Evolutionary conservation across 1,140 invertebrate genomes (phyloP), one percentile per base, ranked within the genome.

Genomic region (Doryteuthis pealeii): DNA sequence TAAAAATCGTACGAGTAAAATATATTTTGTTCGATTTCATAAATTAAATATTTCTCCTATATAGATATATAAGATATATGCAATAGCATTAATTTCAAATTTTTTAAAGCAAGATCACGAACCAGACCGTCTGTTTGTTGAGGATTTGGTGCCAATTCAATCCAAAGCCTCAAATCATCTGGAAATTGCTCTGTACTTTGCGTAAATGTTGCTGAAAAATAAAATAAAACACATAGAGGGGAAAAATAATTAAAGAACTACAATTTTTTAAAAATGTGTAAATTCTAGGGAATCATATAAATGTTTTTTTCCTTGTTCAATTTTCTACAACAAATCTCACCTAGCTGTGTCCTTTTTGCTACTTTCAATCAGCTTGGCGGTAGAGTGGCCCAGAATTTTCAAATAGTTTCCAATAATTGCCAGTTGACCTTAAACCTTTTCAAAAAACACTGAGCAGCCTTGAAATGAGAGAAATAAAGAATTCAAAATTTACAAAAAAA

Each of bases 381-480:
- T 99, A 0, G 99, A 88, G 0, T 96, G 98, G 0, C 97, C 98
- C 1, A 99, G 90, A 78, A 99, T 99, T 88, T 99, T 99, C 96
- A 99, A 98, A 8, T n/a, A n/a, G n/a, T n/a, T 98, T 99, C 89
- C 99, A 98, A 86, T 99, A 99, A 88, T 99, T 99, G 4, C 95
- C 95, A 0, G 97, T 98, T 95, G 0, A 92, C 94, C 90, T 99
- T 99, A 3, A 99, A 88, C 6, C 99, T 97, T 90, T 98, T 99
- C 88, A 99, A 98, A 88, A 99, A 99, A 87, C 96, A 98, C 84
- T 96, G 94, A 1, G 97, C 95, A 1, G 97, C 97, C 95, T 97
- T 80, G 69, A 88, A 86, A 76, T 71, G 69, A 78, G 68, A 70
- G 76, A 77, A 71, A 22, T n/a, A 70, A 4, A 58, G n/a, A 54